Evolutionary conservation across 2,888 invertebrate genomes (phyloP).

Genomic region (Frankliniella intonsa): DNA sequence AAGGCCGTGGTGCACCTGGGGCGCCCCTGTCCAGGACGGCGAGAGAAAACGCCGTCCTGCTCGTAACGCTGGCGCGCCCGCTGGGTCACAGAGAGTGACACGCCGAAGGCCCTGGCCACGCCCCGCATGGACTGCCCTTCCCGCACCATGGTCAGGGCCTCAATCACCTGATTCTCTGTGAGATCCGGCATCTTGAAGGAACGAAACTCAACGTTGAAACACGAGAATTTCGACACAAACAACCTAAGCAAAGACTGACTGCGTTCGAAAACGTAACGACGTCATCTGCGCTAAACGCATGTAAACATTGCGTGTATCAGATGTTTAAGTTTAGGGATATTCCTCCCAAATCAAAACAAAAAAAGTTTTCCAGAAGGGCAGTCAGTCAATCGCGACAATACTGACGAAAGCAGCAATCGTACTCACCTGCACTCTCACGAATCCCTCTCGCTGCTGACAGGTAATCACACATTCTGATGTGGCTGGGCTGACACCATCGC

Average conservation of each 20-base stretch:
- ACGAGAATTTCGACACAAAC: not conserved
- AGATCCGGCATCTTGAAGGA: not conserved
- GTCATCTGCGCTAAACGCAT: too few relatives aligned
- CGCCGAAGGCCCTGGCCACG: not conserved
- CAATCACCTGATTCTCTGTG: not conserved
- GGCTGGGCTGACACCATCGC: not conserved
- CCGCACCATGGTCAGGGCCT: not conserved
- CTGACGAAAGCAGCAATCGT: not conserved
- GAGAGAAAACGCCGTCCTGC: not conserved
- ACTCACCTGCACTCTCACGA: not conserved
- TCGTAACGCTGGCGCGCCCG: not conserved
- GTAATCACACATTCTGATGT: not conserved
- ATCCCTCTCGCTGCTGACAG: too few relatives aligned
- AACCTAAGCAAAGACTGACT: not conserved
- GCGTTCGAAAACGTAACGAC: not conserved
- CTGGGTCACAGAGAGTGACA: not conserved
- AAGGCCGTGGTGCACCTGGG: not conserved
- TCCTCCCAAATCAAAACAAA: not conserved
- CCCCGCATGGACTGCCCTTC: not conserved
- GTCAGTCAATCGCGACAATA: not conserved
- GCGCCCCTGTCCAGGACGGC: not conserved
- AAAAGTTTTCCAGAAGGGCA: not conserved
- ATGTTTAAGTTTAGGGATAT: not conserved
- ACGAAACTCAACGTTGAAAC: not conserved
- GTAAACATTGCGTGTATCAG: not conserved